Evolutionary conservation across 1,140 invertebrate genomes (phyloP), one percentile per base, ranked within the genome.

Genomic region (Scylla paramamosain): DNA sequence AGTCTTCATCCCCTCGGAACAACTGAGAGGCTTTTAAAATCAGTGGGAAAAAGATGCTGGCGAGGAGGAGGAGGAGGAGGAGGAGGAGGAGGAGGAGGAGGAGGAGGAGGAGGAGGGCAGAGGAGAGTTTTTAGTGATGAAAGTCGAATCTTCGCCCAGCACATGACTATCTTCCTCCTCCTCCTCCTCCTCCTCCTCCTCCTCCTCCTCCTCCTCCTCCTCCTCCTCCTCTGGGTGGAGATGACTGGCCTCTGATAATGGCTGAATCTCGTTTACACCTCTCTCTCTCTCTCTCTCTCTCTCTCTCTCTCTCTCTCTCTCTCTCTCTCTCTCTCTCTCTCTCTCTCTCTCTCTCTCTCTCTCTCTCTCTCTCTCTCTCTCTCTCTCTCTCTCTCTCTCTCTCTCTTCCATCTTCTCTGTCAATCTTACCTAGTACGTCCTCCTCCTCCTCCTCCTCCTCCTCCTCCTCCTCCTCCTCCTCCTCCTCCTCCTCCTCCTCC

Each of bases 201-300:
- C 6, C 39, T 39, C 39, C 39, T 39, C 39, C 39, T 29, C 77
- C 7, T 83, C 20, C 20, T 7, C n/a, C n/a, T 7, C 28, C 77
- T 29, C 77, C 20, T 29, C 77, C 77, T 83, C 39, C 39, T 39
- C 39, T 39, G 39, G 39, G 39, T 39, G 14, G 39, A 89, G 39
- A 91, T 91, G 89, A 91, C 92, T 83, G 25, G 77, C 67, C 25
- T 25, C 39, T 93, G 92, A 93, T 83, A 84, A 93, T 93, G 77
- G 83, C 32, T 29, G 92, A 84, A 93, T 84, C 83, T 93, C 39
- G 67, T 83, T 93, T 48, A 28, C 45, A 84, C 86, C 87, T 20
- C 87, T 82, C 14, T 32, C 28, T 82, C 93, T 82, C 92, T 32
- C 93, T 94, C 39, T 90, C 91, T 77, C 91, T 31, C 59, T 82